A percentile compares a stretch with the other conserved stretches of the same genome.
Evolutionary conservation across 2,797 vertebrate species (phyloP).

Genomic region (Potorous gilbertii): DNA sequence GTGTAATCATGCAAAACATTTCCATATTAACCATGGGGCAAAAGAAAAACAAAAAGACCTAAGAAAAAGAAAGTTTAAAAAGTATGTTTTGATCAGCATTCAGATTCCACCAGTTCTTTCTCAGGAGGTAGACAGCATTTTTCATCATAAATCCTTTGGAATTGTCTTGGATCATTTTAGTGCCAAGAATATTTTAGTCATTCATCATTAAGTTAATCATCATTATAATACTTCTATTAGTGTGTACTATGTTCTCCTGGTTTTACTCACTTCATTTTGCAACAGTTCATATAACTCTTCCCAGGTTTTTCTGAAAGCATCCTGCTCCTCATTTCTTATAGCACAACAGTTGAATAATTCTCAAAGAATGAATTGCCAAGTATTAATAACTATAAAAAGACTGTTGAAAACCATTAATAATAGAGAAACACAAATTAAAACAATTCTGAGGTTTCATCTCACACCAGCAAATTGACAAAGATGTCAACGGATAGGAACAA

Average conservation of each 20-base stretch:
- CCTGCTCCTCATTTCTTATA: neutral
- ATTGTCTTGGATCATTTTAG: neutral
- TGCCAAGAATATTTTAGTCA: neutral
- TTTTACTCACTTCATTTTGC: neutral
- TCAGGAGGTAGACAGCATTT: no score
- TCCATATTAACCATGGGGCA: no score
- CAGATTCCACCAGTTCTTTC: no score
- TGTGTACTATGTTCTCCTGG: neutral
- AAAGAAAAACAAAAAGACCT: no score
- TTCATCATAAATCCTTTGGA: no score
- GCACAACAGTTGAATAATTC: neutral
- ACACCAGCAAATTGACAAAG: neutral
- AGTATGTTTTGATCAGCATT: no score
- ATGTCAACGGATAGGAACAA: neutral
- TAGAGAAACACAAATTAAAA: neutral
- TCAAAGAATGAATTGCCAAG: neutral
- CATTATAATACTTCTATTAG: neutral
- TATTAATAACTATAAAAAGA: neutral
- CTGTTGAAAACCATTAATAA: neutral
- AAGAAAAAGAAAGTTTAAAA: no score
- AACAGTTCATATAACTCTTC: neutral
- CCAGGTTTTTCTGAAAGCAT: neutral
- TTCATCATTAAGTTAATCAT: neutral
- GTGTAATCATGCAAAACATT: no score
- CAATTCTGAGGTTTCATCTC: neutral